Evolutionary conservation across 1,140 invertebrate genomes (phyloP).

Genomic region (Magallana gigas): DNA sequence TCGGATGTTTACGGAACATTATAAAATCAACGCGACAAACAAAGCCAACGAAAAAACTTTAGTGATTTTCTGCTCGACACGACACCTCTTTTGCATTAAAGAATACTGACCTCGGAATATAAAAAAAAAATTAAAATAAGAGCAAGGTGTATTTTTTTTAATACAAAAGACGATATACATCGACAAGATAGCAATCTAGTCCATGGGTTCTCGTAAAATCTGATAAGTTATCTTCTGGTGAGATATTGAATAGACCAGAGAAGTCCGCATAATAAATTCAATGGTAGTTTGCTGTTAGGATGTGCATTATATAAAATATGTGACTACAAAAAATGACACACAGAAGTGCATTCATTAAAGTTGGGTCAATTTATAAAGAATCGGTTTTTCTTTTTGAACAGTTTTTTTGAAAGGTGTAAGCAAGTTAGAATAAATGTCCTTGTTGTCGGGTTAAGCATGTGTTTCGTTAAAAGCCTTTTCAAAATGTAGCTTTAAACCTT

Average conservation of each 20-base stretch:
- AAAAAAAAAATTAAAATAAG: neutral
- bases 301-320: neutral
- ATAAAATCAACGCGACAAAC: too few species aligned
- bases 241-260: neutral
- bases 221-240: neutral
- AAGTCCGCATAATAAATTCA: neutral
- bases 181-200: constrained; percentile 18
- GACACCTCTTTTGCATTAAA: neutral
- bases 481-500: constrained; percentile 21
- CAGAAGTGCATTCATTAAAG: neutral
- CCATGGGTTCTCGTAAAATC: neutral
- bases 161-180: neutral
- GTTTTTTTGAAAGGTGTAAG: neutral
- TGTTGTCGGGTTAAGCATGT: neutral
- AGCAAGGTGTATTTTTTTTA: neutral
- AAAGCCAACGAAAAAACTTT: too few species aligned
- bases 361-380: neutral
- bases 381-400: neutral
- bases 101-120: neutral
- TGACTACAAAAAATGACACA: neutral
- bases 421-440: neutral
- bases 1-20: too few species aligned
- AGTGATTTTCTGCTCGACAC: too few species aligned
- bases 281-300: neutral
- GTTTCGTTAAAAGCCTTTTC: neutral